Evolutionary conservation across 2,888 invertebrate species (phyloP).

Genomic region (Hartigia nigra): DNA sequence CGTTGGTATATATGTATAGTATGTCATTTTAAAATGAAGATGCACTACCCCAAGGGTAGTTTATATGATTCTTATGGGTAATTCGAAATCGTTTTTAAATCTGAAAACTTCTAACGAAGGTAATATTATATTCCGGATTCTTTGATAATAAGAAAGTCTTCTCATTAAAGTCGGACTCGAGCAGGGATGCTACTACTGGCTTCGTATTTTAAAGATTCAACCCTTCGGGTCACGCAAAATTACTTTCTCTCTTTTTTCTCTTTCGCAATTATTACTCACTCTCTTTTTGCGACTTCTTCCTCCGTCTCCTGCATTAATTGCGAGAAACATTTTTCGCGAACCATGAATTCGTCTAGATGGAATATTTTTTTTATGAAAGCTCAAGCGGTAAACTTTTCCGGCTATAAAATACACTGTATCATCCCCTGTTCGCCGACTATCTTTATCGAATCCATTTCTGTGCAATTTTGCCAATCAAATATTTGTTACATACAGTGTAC

Average conservation of each 20-base stretch:
- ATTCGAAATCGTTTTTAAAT: background rate
- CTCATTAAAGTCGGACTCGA: constrained; percentile 2
- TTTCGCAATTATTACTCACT: constrained; percentile 9
- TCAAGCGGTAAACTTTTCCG: background rate
- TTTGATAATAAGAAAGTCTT: constrained; percentile 7
- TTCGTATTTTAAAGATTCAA: constrained; percentile 22
- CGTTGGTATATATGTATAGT: background rate
- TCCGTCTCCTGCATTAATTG: background rate
- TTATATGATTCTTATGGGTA: background rate
- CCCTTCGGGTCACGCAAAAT: constrained; percentile 9
- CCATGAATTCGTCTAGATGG: background rate
- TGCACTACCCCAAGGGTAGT: background rate
- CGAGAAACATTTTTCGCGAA: background rate
- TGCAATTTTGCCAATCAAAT: background rate
- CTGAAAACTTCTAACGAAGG: background rate
- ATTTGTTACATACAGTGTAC: background rate
- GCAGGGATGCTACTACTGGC: background rate
- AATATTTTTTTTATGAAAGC: background rate
- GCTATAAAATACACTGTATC: background rate
- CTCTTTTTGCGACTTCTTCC: background rate
- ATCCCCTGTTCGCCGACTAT: background rate
- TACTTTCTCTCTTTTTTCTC: background rate
- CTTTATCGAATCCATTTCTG: background rate
- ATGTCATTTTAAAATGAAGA: background rate
- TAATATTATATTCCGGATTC: background rate